Conservation (phyloP, 2,113 vertebrate species). For the Nycticebus coucang region DNA sequence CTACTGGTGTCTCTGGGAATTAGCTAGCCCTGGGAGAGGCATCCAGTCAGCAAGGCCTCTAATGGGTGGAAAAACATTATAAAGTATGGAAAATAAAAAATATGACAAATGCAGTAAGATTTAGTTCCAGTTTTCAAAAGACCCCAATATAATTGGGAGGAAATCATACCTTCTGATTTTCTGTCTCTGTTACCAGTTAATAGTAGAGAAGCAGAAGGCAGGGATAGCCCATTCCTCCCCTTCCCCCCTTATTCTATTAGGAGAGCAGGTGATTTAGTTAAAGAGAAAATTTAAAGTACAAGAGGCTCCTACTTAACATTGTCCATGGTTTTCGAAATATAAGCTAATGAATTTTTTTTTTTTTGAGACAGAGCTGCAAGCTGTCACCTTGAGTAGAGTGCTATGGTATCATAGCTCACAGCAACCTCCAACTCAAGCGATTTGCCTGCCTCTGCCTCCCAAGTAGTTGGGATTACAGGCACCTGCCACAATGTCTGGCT, state of each 20-base stretch:
- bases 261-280: background rate
- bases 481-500: too few species aligned
- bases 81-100: background rate
- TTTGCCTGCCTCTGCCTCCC: too few species aligned
- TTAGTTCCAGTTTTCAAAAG: background rate
- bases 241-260: background rate
- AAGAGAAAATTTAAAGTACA: background rate
- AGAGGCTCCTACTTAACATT: background rate
- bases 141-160: background rate
- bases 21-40: background rate
- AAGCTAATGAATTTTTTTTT: background rate
- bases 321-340: background rate
- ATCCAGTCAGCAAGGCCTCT: background rate
- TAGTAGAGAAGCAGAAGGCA: background rate
- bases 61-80: background rate
- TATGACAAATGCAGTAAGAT: background rate
- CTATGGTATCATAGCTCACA: too few species aligned
- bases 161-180: background rate
- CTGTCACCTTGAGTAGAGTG: too few species aligned
- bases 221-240: background rate
- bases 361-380: too few species aligned
- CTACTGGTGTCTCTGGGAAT: background rate
- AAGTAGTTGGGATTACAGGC: too few species aligned
- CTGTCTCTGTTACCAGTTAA: background rate
- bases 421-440: too few species aligned